These are phyloP conservation scores for Lacerta bilineata DNA, from an alignment of 2,797 vertebrate genomes.

Conservation along the genomic window DNA sequence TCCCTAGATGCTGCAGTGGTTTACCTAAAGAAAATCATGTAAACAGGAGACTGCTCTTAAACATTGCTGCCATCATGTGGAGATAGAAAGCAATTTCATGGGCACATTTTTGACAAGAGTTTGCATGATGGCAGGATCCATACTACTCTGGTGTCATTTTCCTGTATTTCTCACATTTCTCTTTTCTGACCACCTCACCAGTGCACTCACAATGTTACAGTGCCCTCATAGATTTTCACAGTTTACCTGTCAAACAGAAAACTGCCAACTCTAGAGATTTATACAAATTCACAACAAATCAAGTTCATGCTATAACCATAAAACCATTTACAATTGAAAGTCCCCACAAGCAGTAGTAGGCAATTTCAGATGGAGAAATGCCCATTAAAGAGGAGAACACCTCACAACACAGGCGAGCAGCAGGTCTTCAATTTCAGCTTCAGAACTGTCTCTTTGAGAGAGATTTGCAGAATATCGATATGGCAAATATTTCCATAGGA, in stretches of 20 bases:
- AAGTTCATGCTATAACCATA: not conserved
- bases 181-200: not conserved
- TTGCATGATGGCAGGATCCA: accelerated
- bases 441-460: not conserved
- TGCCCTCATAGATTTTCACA: not conserved
- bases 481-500: not conserved
- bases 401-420: not conserved
- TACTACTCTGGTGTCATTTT: not conserved
- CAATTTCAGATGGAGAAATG: not conserved
- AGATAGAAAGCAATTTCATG: not conserved
- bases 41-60: not conserved
- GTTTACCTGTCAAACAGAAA: accelerated
- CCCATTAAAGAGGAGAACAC: not conserved
- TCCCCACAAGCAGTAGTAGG: not conserved
- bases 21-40: not conserved
- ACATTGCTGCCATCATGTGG: conserved; percentile 33
- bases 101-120: not conserved
- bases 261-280: too few species aligned
- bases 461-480: too few species aligned
- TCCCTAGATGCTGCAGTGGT: not conserved
- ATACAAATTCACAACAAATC: not conserved
- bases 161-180: not conserved
- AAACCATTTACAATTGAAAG: not conserved
- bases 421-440: not conserved
- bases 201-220: not conserved